Percentiles rank a stretch among this genome's conserved stretches.
Evolutionary conservation across 2,888 invertebrate genomes (phyloP).

Genomic region (Byasa hedistus): DNA sequence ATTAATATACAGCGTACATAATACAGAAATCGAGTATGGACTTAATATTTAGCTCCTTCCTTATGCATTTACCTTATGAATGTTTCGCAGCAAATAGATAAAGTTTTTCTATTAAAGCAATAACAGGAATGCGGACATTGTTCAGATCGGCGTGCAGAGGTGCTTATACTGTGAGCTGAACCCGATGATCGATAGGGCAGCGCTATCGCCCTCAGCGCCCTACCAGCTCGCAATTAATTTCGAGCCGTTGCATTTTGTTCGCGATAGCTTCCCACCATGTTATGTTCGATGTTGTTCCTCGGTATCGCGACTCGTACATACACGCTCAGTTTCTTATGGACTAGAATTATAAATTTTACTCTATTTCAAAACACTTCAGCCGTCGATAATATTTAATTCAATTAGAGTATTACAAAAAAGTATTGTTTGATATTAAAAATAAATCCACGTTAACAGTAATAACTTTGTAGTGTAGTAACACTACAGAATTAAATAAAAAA

Average conservation of each 20-base stretch:
- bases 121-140: conserved; percentile 28
- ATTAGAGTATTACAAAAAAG: too few species aligned
- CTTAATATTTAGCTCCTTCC: too few species aligned
- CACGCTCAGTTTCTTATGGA: not conserved
- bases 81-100: conserved; percentile 6
- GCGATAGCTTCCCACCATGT: conserved; percentile 31
- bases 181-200: conserved; percentile 34
- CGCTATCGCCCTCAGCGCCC: conserved; percentile 31
- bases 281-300: conserved; percentile 20
- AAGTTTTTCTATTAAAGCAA: conserved; percentile 20
- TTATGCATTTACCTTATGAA: not conserved
- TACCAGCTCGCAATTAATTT: conserved; percentile 32
- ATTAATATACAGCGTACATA: too few species aligned
- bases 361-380: too few species aligned
- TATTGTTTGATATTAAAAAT: too few species aligned
- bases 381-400: too few species aligned
- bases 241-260: conserved; percentile 31
- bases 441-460: too few species aligned
- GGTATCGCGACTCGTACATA: conserved; percentile 9
- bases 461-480: too few species aligned
- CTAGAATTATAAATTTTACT: too few species aligned
- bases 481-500: too few species aligned
- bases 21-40: too few species aligned
- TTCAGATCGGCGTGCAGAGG: conserved; percentile 18
- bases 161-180: conserved; percentile 17